These are phyloP conservation scores for Byasa hedistus DNA, from an alignment of 2,888 invertebrate species.

Conservation along the genomic window DNA sequence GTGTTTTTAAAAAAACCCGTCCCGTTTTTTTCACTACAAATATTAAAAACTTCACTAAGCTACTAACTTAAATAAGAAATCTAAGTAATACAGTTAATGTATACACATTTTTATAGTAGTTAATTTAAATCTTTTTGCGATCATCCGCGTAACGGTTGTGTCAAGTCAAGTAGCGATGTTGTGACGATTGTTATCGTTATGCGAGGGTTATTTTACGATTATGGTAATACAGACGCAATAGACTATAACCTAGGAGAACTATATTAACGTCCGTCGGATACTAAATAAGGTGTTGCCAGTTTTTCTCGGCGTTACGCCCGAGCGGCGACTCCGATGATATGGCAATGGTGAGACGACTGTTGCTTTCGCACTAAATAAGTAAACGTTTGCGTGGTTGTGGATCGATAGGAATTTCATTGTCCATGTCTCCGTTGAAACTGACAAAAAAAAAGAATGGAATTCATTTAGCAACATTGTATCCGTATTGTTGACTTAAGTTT, in stretches of 20 bases:
- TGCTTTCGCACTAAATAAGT: slow-evolving; percentile 7
- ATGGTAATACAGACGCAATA: slow-evolving; percentile 26
- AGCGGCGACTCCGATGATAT: slow-evolving; percentile 24
- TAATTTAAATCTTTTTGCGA: slow-evolving; percentile 27
- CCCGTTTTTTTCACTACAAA: too few relatives aligned
- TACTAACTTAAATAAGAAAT: slow-evolving; percentile 18
- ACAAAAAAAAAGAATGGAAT: too few relatives aligned
- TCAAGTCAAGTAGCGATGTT: slow-evolving; percentile 10
- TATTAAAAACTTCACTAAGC: background rate
- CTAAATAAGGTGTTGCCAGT: slow-evolving; percentile 29
- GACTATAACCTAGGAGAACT: slow-evolving; percentile 30
- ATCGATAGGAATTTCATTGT: background rate
- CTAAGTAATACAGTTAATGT: slow-evolving; percentile 6
- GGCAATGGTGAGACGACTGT: slow-evolving; percentile 10
- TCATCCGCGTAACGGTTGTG: slow-evolving; percentile 14
- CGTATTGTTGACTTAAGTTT: too few relatives aligned
- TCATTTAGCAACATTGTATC: too few relatives aligned
- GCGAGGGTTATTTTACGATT: slow-evolving; percentile 26
- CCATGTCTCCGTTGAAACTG: too few relatives aligned
- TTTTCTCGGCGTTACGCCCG: slow-evolving; percentile 20
- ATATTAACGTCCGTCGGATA: slow-evolving; percentile 25
- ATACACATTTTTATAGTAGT: slow-evolving; percentile 17
- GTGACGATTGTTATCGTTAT: slow-evolving; percentile 25
- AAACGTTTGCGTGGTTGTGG: slow-evolving; percentile 12
- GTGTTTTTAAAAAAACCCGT: too few relatives aligned